phyloP scores from a whole-genome alignment of 1,140 invertebrate species.

The Aradophagus sp. region DNA sequence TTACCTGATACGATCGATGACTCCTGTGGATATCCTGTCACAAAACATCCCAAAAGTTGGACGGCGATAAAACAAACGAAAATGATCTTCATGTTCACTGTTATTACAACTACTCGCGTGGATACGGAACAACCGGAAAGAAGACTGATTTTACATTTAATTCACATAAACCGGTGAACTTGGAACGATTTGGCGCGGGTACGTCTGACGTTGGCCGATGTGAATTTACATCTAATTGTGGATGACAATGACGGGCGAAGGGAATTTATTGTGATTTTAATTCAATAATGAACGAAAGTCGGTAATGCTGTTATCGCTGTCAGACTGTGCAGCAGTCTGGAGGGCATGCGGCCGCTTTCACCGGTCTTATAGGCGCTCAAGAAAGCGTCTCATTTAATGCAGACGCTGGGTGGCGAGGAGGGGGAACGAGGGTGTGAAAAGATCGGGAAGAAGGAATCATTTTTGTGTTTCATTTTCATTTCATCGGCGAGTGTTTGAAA shows the following conservation, averaged over 20 bases:
- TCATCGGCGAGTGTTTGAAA: no score
- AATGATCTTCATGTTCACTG: constrained; percentile 64
- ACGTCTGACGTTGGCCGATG: not conserved
- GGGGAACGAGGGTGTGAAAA: constrained; percentile 49
- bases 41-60: constrained; percentile 57
- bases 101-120: constrained; percentile 20
- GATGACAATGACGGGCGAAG: constrained; percentile 6
- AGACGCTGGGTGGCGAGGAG: constrained; percentile 57
- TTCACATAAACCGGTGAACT: constrained; percentile 31
- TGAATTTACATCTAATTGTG: constrained; percentile 33
- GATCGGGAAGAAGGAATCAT: constrained; percentile 21
- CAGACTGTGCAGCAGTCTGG: constrained; percentile 72
- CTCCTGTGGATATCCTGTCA: constrained; percentile 69
- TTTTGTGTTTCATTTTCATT: no score
- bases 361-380: constrained; percentile 73
- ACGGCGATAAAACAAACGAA: constrained; percentile 56
- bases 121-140: constrained; percentile 20
- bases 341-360: constrained; percentile 72
- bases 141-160: constrained; percentile 37
- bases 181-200: constrained; percentile 1
- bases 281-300: constrained; percentile 37
- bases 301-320: constrained; percentile 66
- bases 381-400: constrained; percentile 70
- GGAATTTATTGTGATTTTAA: constrained; percentile 4
- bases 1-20: constrained; percentile 67